A percentile compares a stretch with the other conserved stretches of the same genome.
phyloP scores from a whole-genome alignment of 2,113 vertebrate genomes.

The Regulus satrapa region DNA sequence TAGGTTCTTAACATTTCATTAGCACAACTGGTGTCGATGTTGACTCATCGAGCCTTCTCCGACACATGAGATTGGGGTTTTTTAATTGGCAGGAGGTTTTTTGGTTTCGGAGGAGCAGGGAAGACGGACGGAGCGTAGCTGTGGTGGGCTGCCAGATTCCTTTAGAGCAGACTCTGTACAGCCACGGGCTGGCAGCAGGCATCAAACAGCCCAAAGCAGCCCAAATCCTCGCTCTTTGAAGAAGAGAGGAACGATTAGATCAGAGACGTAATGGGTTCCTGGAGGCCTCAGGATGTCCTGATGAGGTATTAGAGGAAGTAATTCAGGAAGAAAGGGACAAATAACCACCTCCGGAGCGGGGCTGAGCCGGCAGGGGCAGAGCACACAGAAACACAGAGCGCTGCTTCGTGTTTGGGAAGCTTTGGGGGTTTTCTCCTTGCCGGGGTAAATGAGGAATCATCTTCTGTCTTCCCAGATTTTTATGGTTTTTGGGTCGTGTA shows the following conservation, averaged over 20 bases:
- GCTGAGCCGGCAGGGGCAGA: conserved; percentile 13
- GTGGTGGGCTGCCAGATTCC: conserved; percentile 34
- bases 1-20: background rate
- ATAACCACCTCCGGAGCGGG: conserved; percentile 72
- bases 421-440: background rate
- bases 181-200: conserved; percentile 73
- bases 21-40: background rate
- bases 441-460: conserved; percentile 12
- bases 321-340: conserved; percentile 82
- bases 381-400: background rate
- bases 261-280: conserved; percentile 70
- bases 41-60: background rate
- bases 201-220: conserved; percentile 63
- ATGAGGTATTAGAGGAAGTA: conserved; percentile 85
- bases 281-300: conserved; percentile 83
- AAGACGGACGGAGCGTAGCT: background rate
- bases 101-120: no score
- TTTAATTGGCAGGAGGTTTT: background rate
- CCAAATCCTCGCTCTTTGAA: conserved; percentile 65
- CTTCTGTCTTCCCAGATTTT: background rate
- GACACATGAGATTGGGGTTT: accelerated
- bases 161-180: conserved; percentile 15
- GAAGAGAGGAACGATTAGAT: conserved; percentile 64
- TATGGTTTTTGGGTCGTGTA: background rate
- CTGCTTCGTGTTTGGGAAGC: background rate